A percentile compares a stretch with the other conserved stretches of the same genome.
Evolutionary conservation across 2,797 vertebrate genomes (phyloP).

Genomic region (Aphelocoma californica): DNA sequence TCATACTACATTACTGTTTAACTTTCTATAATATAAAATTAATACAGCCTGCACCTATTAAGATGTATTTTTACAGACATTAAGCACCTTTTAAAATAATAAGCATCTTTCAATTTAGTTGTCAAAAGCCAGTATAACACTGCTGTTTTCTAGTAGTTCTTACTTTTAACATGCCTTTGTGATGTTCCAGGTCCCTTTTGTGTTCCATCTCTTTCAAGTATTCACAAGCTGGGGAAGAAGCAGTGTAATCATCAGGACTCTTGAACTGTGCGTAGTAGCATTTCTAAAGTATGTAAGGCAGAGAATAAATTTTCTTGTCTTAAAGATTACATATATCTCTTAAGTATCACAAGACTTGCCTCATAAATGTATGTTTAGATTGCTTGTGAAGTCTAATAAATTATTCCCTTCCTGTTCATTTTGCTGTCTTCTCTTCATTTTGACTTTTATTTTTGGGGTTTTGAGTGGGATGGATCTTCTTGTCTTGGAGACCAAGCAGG

Average conservation of each 20-base stretch:
- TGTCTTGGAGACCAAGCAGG: neutral
- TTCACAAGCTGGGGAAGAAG: constrained; percentile 60
- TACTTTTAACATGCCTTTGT: constrained; percentile 71
- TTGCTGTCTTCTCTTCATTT: constrained; percentile 15
- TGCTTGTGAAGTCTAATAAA: constrained; percentile 72
- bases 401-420: constrained; percentile 63
- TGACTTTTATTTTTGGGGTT: neutral
- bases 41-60: neutral
- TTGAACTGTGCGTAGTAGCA: constrained; percentile 74
- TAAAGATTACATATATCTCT: constrained; percentile 1
- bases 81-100: constrained; percentile 50
- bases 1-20: neutral
- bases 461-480: neutral
- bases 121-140: neutral
- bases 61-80: constrained; percentile 21
- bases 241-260: constrained; percentile 48
- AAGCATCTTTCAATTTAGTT: constrained; percentile 4
- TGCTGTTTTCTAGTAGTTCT: neutral
- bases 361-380: constrained; percentile 25
- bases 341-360: neutral
- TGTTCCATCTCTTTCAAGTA: constrained; percentile 68
- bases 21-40: neutral
- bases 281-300: constrained; percentile 63
- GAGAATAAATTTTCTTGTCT: constrained; percentile 19
- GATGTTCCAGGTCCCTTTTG: constrained; percentile 78